Base-by-base conservation (phyloP, 1,140 invertebrate genomes). In the Nixonia krombeini region DNA sequence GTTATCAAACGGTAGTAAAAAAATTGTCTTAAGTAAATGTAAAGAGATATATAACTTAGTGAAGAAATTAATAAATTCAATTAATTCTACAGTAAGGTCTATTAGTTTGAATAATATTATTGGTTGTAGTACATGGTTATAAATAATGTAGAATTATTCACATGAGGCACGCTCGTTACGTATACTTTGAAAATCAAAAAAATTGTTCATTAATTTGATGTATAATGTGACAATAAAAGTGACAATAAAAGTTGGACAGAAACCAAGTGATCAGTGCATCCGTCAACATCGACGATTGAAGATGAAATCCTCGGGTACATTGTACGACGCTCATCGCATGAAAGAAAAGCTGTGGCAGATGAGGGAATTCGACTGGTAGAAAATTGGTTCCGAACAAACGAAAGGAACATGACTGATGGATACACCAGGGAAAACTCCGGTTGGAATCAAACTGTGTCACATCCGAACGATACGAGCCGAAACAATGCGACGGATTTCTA, bases 401-500 rank as follows among this genome's bases (percentile, higher is more conserved):
- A 21, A 26, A 56, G 21, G 51, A 57, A 56, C 29, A 64, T 64
- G 61, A 51, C 61, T 57, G 46, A 51, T n/a, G 61, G 47, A 40
- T 52, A 64, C 21, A 6, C 3, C 15, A 51, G 13, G 41, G 40
- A 64, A 51, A 51, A 21, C 40, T 52, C 40, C 40, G 59, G 45
- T 26, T 55, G 51, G 59, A 56, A 64, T 56, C 65, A 64, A 47
- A 72, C 44, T 40, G 45, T 45, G 62, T 38, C 51, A 49, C 26
- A 55, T 25, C 1, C 13, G 38, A 50, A 44, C 37, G 52, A 53
- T 47, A 65, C 49, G 40, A 33, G 28, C 42, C 62, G 47, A 26
- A 63, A 57, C 44, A 18, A 64, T 44, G 49, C 66, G 35, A 63
- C 53, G 41, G 31, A 40, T 3, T 42, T 46, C 26, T 38, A 51